Evolutionary conservation across 2,113 vertebrate genomes (phyloP), one percentile per base, ranked within the genome.

Genomic region (Gallinago media): DNA sequence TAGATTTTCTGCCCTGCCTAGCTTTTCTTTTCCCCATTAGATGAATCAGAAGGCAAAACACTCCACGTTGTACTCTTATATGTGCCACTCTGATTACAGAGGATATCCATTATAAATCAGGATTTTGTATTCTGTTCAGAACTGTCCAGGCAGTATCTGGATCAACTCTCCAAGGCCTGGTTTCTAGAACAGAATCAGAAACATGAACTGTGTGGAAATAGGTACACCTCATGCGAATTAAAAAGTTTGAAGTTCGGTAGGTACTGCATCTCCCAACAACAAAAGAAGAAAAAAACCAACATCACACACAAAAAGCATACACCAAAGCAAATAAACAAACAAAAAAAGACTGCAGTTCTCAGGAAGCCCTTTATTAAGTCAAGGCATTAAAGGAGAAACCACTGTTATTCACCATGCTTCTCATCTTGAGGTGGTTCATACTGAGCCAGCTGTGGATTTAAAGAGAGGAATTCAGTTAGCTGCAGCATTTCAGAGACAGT

Each of bases 401-500:
- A 88, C 87, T 92, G 91, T 75, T 98, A 99, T 95, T 99, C 98
- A 66, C 97, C 96, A 67, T 95, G 97, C 94, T 98, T 98, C 92
- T 98, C 98, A 4, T 99, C 98, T 92, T 98, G 96, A 75, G 97
- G 93, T 49, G 98, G 96, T 98, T 99, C 99, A 87, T 99, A 99
- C 94, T 99, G 99, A 98, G 98, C 97, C 97, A 99, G 98, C 99
- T 99, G 98, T 44, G 94, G 74, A 94, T 93, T 91, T 97, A 96
- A 98, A 96, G 92, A 97, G 88, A 98, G 96, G 93, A 87, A 89
- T 96, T 97, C n/a, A 79, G 85, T 97, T 98, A 97, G 95, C 76
- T 4, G 3, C 16, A 88, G 10, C 42, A 76, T 78, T 83, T 72
- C 56, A 75, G n/a, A 54, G 75, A 58, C 4, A 68, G 11, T n/a